Base-by-base conservation (phyloP, 2,888 invertebrate genomes). In the Sinotaia quadrata region DNA sequence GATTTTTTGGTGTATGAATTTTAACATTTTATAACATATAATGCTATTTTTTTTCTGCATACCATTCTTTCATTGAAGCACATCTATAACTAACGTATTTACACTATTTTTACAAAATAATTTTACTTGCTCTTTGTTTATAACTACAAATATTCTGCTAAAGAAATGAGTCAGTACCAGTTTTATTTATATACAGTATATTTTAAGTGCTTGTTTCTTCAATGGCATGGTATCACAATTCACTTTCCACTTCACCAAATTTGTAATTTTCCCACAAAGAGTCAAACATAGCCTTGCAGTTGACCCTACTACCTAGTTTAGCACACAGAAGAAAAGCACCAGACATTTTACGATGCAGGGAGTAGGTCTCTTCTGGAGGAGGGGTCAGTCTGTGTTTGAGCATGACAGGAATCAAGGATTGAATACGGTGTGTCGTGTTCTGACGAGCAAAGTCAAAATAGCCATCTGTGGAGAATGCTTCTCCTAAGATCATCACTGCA, bases 341-440 rank as follows among this genome's bases (percentile, higher is more conserved):
- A 0, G 98, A 96, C 57, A 99, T 91, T 89, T 99, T 99, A 69
- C 98, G 91, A 87, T 99, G 99, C 27, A 99, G 90, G 0, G 98
- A 98, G 89, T 99, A 99, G 78, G 97, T 95, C 89, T 99, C 98
- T 88, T 98, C 98, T 0, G 99, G 99, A 0, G 99, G 99, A 1
- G 99, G 97, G 71, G 96, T 96, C 2, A 99, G 91, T 29, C 98
- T 91, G 85, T 99, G 96, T 54, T 93, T 93, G 62, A 99, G 90
- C 91, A 99, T 97, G 0, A 97, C 95, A 0, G 98, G 98, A 1
- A 98, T 94, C n/a, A 90, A 89, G 4, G 81, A 78, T 76, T 97
- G 95, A 72, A 99, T 93, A 57, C 92, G 88, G n/a, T 91, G 89
- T 2, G 94, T 93, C 1, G 95, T 94, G 78, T 92, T 91, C 86